Evolutionary conservation across 2,113 vertebrate genomes (phyloP).

Genomic region (Serinus canaria): DNA sequence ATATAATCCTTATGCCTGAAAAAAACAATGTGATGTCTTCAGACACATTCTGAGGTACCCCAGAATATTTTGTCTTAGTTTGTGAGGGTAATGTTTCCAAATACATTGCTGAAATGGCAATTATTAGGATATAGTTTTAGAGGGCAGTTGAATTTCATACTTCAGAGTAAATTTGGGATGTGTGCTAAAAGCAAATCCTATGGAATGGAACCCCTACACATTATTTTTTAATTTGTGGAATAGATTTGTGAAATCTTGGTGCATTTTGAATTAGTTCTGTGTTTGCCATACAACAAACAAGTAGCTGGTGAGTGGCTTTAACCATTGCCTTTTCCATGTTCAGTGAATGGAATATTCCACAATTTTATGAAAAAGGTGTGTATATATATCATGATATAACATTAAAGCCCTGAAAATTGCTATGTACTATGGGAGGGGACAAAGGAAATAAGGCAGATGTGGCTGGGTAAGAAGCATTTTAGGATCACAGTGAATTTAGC

Average conservation of each 20-base stretch:
- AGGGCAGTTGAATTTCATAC: not conserved
- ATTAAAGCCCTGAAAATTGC: not conserved
- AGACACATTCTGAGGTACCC: not conserved
- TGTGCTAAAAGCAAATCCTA: not conserved
- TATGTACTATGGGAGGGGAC: not conserved
- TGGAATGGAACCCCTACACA: rapidly evolving
- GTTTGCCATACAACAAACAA: not conserved
- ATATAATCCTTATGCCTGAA: not conserved
- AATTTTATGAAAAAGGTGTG: not conserved
- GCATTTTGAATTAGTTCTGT: not conserved
- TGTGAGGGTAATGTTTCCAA: not conserved
- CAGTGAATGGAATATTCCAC: not conserved
- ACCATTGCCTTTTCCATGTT: not conserved
- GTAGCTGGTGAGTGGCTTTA: not conserved
- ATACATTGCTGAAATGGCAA: not conserved
- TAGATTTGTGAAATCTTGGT: not conserved
- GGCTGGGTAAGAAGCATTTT: not conserved
- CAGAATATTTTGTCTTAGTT: not conserved
- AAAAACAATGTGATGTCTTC: not conserved
- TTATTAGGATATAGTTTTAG: not conserved
- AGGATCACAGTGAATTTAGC: not conserved
- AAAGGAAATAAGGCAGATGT: not conserved
- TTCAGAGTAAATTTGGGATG: not conserved
- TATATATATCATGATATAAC: too few relatives aligned
- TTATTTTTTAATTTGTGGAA: not conserved